Base-by-base conservation (phyloP, 1,140 invertebrate species). In the Megalonaias nervosa region DNA sequence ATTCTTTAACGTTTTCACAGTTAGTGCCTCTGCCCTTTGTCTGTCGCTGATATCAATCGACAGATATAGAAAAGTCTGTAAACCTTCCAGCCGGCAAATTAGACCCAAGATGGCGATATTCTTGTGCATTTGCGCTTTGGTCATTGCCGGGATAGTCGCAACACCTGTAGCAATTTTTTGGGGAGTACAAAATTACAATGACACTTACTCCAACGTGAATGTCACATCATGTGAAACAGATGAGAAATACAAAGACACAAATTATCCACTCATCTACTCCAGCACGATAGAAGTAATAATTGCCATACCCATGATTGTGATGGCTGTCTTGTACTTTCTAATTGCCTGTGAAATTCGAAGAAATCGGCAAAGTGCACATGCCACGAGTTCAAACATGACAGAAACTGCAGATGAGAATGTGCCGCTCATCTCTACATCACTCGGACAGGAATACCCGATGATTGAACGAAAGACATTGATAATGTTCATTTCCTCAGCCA, bases 51-150 rank as follows among this genome's bases (percentile, higher is more conserved):
- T 85, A 9, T 81, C 79, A 3, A 57, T 85, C 15, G 83, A 85
- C 68, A 72, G 83, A 23, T 85, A 85, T 57, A 77, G 76, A 58
- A 79, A 81, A 62, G 81, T 86, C 2, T 85, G 82, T 66, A 70
- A 38, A 14, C 84, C 84, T 6, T 70, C 82, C 4, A 21, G 73
- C 5, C 61, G 68, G n/a, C 84, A 84, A 68, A 80, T 86, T 23
- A 74, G 77, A 15, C 19, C 38, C 15, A 17, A 38, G 26, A 16
- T 16, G 14, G 75, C 75, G 1, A 60, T 60, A 55, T 38, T n/a
- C n/a, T 2, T 66, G 11, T 71, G 68, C 58, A 13, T 48, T 4
- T 9, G 60, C 1, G 68, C 72, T 14, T 71, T 66, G 26, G 5
- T 71, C n/a, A 57, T 67, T 3, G 68, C 75, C 17, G 31, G 23